These are phyloP conservation scores for Drosophila fungiperda DNA, from an alignment of 2,888 invertebrate genomes.

Conservation along the genomic window DNA sequence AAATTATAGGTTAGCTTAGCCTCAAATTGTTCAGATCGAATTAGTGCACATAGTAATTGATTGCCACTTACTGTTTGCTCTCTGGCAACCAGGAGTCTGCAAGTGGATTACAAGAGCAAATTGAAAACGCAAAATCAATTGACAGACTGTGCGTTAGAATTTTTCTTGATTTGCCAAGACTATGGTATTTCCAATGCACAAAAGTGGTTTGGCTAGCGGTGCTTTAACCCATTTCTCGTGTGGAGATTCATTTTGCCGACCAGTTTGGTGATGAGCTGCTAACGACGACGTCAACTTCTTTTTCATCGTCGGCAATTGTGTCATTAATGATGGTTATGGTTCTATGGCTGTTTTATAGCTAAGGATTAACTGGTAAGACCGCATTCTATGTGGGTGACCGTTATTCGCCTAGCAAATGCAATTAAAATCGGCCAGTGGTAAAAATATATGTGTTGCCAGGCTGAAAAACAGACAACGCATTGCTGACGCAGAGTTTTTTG, in stretches of 20 bases:
- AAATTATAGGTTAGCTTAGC: background rate
- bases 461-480: constrained; percentile 25
- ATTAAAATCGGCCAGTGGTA: constrained; percentile 38
- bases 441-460: constrained; percentile 37
- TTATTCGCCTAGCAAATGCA: constrained; percentile 40
- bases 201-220: constrained; percentile 38
- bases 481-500: constrained; percentile 15
- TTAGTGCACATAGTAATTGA: background rate
- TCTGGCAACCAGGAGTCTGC: background rate
- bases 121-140: constrained; percentile 5
- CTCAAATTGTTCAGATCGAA: background rate
- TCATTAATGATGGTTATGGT: constrained; percentile 38
- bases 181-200: background rate
- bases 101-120: background rate
- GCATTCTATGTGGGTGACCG: constrained; percentile 59
- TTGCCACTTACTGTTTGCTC: background rate
- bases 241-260: constrained; percentile 24
- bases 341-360: constrained; percentile 16
- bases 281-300: constrained; percentile 35
- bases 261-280: constrained; percentile 43
- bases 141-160: constrained; percentile 1
- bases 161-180: constrained; percentile 11
- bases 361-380: constrained; percentile 50
- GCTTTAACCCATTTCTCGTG: constrained; percentile 46
- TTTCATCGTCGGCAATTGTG: constrained; percentile 24